Evolutionary conservation across 2,797 vertebrate species (phyloP).

Genomic region (Anguilla obscura): DNA sequence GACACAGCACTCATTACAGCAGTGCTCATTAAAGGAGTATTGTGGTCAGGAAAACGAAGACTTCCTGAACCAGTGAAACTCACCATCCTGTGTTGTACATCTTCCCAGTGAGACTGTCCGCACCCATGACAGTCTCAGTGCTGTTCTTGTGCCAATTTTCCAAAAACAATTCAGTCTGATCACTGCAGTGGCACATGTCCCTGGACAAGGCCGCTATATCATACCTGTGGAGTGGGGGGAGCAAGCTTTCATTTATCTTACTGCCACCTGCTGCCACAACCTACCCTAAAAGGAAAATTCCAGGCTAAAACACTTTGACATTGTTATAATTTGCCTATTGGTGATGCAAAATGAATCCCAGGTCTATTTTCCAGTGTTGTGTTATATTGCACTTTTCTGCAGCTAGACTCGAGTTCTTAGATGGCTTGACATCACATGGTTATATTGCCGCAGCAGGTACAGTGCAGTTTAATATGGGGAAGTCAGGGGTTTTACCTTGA

Average conservation of each 20-base stretch:
- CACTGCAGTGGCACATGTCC: slow-evolving; percentile 59
- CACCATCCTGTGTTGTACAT: slow-evolving; percentile 52
- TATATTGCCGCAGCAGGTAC: too few relatives aligned
- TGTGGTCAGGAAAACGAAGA: background rate
- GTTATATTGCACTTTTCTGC: too few relatives aligned
- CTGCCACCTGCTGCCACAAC: background rate
- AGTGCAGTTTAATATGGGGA: too few relatives aligned
- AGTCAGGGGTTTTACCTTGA: too few relatives aligned
- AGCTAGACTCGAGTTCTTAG: too few relatives aligned
- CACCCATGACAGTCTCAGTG: slow-evolving; percentile 27
- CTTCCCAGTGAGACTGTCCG: slow-evolving; percentile 25
- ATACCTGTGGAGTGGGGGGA: slow-evolving; percentile 48
- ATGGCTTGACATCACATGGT: too few relatives aligned
- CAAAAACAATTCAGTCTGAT: slow-evolving; percentile 42
- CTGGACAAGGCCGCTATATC: slow-evolving; percentile 49
- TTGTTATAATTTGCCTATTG: background rate
- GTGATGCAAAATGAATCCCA: background rate
- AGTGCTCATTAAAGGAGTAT: background rate
- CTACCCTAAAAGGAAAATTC: background rate
- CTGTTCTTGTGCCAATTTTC: slow-evolving; percentile 45
- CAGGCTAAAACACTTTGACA: background rate
- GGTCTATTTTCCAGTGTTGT: background rate
- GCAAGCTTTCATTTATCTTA: background rate
- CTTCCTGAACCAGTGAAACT: slow-evolving; percentile 19
- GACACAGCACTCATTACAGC: background rate